These are phyloP conservation scores for Synergus japonicus DNA, from an alignment of 2,888 invertebrate species.

Conservation along the genomic window DNA sequence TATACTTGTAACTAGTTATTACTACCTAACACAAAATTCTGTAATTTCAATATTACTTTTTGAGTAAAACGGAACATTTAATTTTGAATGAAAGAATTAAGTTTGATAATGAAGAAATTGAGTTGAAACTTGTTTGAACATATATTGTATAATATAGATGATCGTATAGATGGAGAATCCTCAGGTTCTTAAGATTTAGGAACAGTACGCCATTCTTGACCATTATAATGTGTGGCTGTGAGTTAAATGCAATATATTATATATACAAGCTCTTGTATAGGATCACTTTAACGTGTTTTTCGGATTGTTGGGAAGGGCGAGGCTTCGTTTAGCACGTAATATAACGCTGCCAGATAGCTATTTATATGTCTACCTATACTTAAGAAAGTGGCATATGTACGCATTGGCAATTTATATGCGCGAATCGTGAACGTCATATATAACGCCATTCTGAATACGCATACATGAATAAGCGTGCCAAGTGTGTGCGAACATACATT, in stretches of 20 bases:
- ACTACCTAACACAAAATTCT: too few relatives aligned
- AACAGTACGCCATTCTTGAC: constrained; percentile 9
- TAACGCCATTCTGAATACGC: constrained; percentile 30
- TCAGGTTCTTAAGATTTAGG: neutral
- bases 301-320: constrained; percentile 55
- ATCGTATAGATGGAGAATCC: too few relatives aligned
- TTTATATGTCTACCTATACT: constrained; percentile 59
- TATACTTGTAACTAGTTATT: too few relatives aligned
- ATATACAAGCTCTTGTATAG: constrained; percentile 26
- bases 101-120: too few relatives aligned
- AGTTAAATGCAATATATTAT: constrained; percentile 9
- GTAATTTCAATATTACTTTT: too few relatives aligned
- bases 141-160: too few relatives aligned
- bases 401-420: constrained; percentile 45
- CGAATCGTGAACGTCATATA: constrained; percentile 44
- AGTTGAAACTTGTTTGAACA: too few relatives aligned
- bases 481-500: constrained; percentile 22
- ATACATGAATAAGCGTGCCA: constrained; percentile 11
- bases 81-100: too few relatives aligned
- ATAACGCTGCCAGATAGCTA: constrained; percentile 62
- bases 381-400: constrained; percentile 42
- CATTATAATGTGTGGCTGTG: neutral
- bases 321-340: constrained; percentile 66
- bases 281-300: constrained; percentile 51
- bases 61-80: too few relatives aligned